A percentile compares a stretch with the other conserved stretches of the same genome.
Evolutionary conservation across 2,797 vertebrate species (phyloP).

Genomic region (Sebastes matsubarae): DNA sequence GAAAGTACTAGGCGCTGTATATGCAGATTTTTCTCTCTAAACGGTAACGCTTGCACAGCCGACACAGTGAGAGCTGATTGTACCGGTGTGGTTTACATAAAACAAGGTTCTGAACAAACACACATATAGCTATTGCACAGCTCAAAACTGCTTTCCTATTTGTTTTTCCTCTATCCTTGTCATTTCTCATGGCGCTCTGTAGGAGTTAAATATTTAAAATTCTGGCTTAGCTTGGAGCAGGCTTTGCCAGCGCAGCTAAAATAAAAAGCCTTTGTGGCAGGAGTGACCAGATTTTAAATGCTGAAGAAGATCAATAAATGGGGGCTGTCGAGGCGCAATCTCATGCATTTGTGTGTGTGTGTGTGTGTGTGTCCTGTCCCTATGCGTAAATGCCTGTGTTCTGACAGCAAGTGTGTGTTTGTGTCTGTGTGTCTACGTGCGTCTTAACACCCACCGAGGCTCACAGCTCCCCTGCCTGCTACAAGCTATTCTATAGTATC

Average conservation of each 20-base stretch:
- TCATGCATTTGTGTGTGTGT: slow-evolving; percentile 76
- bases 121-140: slow-evolving; percentile 31
- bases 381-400: slow-evolving; percentile 64
- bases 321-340: slow-evolving; percentile 81
- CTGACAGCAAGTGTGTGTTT: slow-evolving; percentile 68
- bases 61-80: slow-evolving; percentile 29
- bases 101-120: slow-evolving; percentile 51
- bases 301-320: slow-evolving; percentile 92
- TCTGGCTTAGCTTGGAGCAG: slow-evolving; percentile 77
- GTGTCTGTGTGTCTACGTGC: slow-evolving; percentile 28
- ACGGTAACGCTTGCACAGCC: slow-evolving; percentile 20
- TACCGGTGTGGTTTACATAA: slow-evolving; percentile 53
- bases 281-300: slow-evolving; percentile 96
- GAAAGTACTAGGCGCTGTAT: slow-evolving; percentile 15
- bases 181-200: slow-evolving; percentile 83
- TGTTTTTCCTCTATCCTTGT: slow-evolving; percentile 69
- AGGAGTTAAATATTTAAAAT: slow-evolving; percentile 92
- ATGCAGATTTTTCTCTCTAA: slow-evolving; percentile 38
- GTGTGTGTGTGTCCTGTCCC: slow-evolving; percentile 55
- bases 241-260: slow-evolving; percentile 91
- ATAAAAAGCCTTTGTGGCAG: slow-evolving; percentile 89
- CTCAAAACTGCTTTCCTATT: slow-evolving; percentile 55
- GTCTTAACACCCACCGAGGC: slow-evolving; percentile 54
- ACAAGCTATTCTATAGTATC: slow-evolving; percentile 88
- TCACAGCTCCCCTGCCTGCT: slow-evolving; percentile 76